phyloP scores from a whole-genome alignment of 2,113 vertebrate genomes.

The Trichechus manatus region DNA sequence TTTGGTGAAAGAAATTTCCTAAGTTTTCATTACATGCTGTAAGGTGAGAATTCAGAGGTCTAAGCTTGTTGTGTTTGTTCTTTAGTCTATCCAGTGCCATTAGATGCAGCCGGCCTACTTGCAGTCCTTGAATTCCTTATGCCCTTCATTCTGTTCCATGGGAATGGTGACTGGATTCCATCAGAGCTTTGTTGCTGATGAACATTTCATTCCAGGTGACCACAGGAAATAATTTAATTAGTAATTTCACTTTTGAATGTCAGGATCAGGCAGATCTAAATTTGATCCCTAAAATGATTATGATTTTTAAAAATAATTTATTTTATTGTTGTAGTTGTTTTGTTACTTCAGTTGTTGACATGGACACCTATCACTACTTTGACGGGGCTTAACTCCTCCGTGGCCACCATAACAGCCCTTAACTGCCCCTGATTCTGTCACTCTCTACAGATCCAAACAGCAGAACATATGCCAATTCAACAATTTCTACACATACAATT shows the following conservation, averaged over 20 bases:
- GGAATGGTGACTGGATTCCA: not conserved
- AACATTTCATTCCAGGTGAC: not conserved
- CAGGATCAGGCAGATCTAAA: conserved; percentile 8
- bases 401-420: not conserved
- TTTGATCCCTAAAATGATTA: not conserved
- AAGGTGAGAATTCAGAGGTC: not conserved
- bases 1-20: not conserved
- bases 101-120: not conserved
- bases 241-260: conserved; percentile 4
- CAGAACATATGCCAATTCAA: not conserved
- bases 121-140: not conserved
- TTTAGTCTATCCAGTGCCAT: not conserved
- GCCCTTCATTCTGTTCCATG: not conserved
- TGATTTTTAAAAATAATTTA: not conserved
- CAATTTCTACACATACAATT: not conserved
- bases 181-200: not conserved
- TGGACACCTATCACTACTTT: not conserved
- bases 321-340: too few relatives aligned
- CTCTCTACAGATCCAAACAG: not conserved
- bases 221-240: conserved; percentile 30
- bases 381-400: not conserved
- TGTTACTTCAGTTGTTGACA: too few relatives aligned
- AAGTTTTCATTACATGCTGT: not conserved
- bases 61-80: not conserved
- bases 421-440: not conserved